Evolutionary conservation across 2,888 invertebrate species (phyloP).

Genomic region (Criorhina ranunculi): DNA sequence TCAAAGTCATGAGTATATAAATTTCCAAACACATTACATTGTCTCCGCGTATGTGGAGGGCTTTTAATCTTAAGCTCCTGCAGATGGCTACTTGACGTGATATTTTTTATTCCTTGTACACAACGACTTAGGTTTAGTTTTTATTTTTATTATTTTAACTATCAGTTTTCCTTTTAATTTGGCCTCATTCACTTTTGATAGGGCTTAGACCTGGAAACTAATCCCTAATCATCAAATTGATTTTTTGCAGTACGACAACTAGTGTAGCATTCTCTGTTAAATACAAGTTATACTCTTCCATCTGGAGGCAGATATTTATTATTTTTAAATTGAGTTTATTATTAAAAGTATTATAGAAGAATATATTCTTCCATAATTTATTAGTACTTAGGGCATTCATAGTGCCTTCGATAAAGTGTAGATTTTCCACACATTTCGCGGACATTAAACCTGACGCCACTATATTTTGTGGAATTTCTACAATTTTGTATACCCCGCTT

Average conservation of each 20-base stretch:
- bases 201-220: not conserved
- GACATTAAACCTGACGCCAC: slow-evolving; percentile 28
- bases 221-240: not conserved
- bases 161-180: not conserved
- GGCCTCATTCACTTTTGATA: not conserved
- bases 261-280: not conserved
- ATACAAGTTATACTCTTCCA: not conserved
- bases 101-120: too few relatives aligned
- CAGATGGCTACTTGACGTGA: not conserved
- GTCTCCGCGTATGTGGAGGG: too few relatives aligned
- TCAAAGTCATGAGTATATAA: too few relatives aligned
- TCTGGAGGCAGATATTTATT: slow-evolving; percentile 5
- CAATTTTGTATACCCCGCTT: slow-evolving; percentile 42
- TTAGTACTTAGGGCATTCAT: slow-evolving; percentile 69
- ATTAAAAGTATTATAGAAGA: slow-evolving; percentile 8
- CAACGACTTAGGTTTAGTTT: not conserved
- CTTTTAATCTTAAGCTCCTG: not conserved
- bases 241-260: not conserved
- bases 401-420: slow-evolving; percentile 68
- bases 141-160: not conserved
- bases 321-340: slow-evolving; percentile 15
- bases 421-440: slow-evolving; percentile 49
- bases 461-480: slow-evolving; percentile 52
- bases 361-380: slow-evolving; percentile 36
- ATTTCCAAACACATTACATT: too few relatives aligned